phyloP scores from a whole-genome alignment of 2,113 vertebrate genomes.

The Ciconia maguari region DNA sequence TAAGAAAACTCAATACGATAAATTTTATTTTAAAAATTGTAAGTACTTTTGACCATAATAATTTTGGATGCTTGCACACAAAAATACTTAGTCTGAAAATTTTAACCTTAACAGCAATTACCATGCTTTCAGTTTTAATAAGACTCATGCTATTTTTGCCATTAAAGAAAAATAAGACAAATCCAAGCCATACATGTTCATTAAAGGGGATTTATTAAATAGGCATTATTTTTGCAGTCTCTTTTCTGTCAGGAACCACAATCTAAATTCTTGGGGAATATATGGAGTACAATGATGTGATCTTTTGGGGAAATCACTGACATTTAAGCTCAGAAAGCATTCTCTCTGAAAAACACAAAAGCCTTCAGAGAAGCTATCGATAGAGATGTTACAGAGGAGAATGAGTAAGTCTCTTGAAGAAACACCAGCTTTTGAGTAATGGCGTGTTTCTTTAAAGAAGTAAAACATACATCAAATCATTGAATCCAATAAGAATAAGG shows the following conservation, averaged over 20 bases:
- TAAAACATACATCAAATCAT: not conserved
- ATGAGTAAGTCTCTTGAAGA: not conserved
- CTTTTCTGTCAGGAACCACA: not conserved
- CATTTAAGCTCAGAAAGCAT: not conserved
- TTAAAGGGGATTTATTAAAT: not conserved
- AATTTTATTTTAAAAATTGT: not conserved
- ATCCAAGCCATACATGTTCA: not conserved
- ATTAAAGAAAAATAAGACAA: not conserved
- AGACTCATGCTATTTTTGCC: not conserved
- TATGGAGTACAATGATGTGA: not conserved
- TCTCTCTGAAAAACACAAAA: not conserved
- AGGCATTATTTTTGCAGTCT: not conserved
- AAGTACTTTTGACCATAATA: not conserved
- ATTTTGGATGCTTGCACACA: not conserved
- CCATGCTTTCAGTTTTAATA: not conserved
- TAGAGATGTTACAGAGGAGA: not conserved
- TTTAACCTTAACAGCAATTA: not conserved
- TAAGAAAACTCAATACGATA: not conserved
- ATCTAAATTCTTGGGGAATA: not conserved
- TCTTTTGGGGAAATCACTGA: not conserved
- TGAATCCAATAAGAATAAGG: not conserved
- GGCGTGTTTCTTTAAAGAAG: not conserved
- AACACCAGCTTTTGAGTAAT: not conserved
- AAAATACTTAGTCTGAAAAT: not conserved
- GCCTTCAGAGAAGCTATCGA: not conserved